Percentiles rank a stretch among this genome's conserved stretches.
Conservation (phyloP, 92 coral and sea anemone species). For the Meandrina meandrites region DNA sequence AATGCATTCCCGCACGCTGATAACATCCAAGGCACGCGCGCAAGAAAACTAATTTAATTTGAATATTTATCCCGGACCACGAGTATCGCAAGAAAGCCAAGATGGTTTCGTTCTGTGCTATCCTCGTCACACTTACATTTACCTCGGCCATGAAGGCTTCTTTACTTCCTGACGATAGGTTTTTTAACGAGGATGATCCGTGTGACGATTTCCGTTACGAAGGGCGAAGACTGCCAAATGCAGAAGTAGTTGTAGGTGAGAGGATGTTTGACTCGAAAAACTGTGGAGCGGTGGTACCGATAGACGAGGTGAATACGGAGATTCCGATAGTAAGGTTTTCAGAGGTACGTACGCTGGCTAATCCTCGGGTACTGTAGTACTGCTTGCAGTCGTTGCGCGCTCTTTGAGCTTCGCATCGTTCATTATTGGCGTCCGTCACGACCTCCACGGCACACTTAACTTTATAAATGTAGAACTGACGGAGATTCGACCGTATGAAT, state of each 20-base stretch:
- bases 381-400: not conserved
- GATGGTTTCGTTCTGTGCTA: not conserved
- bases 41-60: not conserved
- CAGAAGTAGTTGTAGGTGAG: slow-evolving; percentile 24
- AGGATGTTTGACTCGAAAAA: slow-evolving; percentile 12
- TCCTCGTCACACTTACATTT: not conserved
- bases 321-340: slow-evolving; percentile 37
- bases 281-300: slow-evolving; percentile 27
- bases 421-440: too few relatives aligned
- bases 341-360: slow-evolving; percentile 12
- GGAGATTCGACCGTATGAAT: not conserved
- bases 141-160: not conserved
- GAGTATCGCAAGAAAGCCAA: not conserved
- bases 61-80: not conserved
- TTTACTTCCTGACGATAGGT: slow-evolving; percentile 17
- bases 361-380: not conserved
- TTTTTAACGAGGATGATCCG: not conserved
- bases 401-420: not conserved
- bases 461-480: not conserved
- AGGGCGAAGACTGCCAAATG: slow-evolving; percentile 12
- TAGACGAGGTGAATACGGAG: slow-evolving; percentile 26
- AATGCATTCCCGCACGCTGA: not conserved
- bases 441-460: not conserved
- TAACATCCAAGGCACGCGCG: too few relatives aligned
- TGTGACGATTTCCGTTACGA: slow-evolving; percentile 24